These are phyloP conservation scores for Zygaena filipendulae DNA, from an alignment of 2,888 invertebrate genomes.

Conservation along the genomic window DNA sequence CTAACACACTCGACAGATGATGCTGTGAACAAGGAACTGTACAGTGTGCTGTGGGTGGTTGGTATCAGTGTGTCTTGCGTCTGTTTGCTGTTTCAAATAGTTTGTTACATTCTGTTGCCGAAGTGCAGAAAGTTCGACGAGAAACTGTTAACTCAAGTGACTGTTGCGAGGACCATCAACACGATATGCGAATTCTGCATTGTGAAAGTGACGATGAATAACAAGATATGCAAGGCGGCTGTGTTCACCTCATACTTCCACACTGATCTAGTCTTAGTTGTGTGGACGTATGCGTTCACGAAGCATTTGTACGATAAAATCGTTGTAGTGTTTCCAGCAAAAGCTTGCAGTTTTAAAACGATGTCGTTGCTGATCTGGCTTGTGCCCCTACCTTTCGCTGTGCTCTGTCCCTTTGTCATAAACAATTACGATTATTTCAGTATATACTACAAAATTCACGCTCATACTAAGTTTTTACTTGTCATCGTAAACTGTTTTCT, in stretches of 20 bases:
- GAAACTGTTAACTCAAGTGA: slow-evolving; percentile 33
- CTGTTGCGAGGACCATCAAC: slow-evolving; percentile 31
- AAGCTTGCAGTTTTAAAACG: slow-evolving; percentile 21
- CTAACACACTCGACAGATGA: too few relatives aligned
- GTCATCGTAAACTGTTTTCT: slow-evolving; percentile 29
- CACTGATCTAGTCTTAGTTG: slow-evolving; percentile 31
- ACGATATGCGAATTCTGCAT: slow-evolving; percentile 27
- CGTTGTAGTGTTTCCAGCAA: slow-evolving; percentile 28
- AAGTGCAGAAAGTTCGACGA: slow-evolving; percentile 35
- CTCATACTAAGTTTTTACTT: slow-evolving; percentile 29
- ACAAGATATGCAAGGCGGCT: too few relatives aligned
- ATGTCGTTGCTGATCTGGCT: slow-evolving; percentile 27
- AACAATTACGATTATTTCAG: slow-evolving; percentile 15
- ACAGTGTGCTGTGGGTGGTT: slow-evolving; percentile 22
- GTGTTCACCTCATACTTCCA: too few relatives aligned
- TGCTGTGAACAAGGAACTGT: too few relatives aligned
- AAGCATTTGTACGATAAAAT: slow-evolving; percentile 44
- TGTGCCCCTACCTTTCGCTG: slow-evolving; percentile 26
- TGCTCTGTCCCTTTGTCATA: slow-evolving; percentile 20
- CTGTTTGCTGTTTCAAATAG: slow-evolving; percentile 26
- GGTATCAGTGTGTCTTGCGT: slow-evolving; percentile 29
- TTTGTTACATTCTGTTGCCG: slow-evolving; percentile 23
- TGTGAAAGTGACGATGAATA: slow-evolving; percentile 3
- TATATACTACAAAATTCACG: slow-evolving; percentile 23
- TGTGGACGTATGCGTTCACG: slow-evolving; percentile 43